Base-by-base conservation (phyloP, 1,140 invertebrate genomes). In the Odontomachus brunneus region DNA sequence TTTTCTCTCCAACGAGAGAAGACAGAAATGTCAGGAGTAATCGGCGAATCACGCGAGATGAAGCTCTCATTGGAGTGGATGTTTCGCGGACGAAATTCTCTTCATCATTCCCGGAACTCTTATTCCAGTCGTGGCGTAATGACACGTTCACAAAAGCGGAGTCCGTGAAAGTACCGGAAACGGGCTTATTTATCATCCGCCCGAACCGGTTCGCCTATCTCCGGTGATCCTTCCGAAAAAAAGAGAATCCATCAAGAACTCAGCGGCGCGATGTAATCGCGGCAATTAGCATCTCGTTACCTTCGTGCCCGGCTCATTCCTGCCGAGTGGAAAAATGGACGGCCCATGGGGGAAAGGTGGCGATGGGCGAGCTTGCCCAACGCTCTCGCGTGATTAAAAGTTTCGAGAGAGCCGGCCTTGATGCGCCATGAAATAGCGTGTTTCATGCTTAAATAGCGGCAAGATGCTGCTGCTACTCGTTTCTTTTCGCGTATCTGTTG, bases 311-410 rank as follows among this genome's bases (percentile, higher is more conserved):
- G n/a, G 2, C 24, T 63, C n/a, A 59, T 51, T 67, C 17, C 59
- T n/a, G 44, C 57, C 44, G 67, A 62, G 53, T 51, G 22, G 29
- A 72, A 63, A 51, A 76, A 76, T 66, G 15, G 15, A 0, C 62
- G 48, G 15, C 5, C 29, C 14, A n/a, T 14, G 29, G 49, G 17
- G 62, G 57, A 80, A 78, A 51, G 14, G 48, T 0, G n/a, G n/a
- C 9, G 14, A n/a, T 12, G 19, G 22, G 26, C 44, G 44, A 24
- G 33, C 62, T 60, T 17, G 15, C 17, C 60, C 29, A 44, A 38
- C 11, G 51, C 62, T 55, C 59, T 76, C 29, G 60, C 49, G 51
- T 66, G 67, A 84, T 80, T 86, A 86, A 86, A 86, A 81, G 33
- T 73, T 63, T 67, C 48, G 12, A 51, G 26, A 53, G 53, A 76